Conservation (phyloP, 2,113 vertebrate genomes). For the Melierax canorus region DNA sequence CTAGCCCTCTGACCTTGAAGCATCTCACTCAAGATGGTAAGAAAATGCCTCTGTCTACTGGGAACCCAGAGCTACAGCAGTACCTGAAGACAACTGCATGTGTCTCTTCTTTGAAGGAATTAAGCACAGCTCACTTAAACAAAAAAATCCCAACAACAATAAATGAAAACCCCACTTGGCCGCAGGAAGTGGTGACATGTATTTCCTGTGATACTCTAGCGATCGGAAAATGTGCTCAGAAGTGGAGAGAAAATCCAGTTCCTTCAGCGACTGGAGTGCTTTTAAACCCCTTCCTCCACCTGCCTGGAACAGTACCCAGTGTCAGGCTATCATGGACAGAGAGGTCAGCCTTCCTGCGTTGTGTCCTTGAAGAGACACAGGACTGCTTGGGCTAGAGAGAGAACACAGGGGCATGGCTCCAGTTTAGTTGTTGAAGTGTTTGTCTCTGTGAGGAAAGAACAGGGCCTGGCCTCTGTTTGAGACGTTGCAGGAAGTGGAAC, state of each 20-base stretch:
- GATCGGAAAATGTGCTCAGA: background rate
- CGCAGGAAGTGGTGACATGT: background rate
- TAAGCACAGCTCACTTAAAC: background rate
- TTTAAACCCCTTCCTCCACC: background rate
- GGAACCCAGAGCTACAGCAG: background rate
- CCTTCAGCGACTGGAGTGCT: background rate
- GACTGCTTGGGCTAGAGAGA: background rate
- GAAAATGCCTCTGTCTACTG: background rate
- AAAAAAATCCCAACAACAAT: background rate
- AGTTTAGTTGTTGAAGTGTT: background rate
- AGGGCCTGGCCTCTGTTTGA: background rate
- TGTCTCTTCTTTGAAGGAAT: background rate
- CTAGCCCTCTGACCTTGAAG: background rate
- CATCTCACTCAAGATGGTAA: background rate
- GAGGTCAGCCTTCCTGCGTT: fast-evolving
- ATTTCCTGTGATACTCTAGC: background rate
- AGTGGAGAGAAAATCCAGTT: background rate
- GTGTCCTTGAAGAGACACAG: background rate
- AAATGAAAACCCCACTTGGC: background rate
- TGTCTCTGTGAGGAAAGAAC: background rate
- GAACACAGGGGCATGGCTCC: fast-evolving
- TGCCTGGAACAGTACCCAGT: background rate
- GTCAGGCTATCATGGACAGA: fast-evolving
- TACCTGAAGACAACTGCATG: background rate
- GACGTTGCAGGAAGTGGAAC: background rate